A percentile compares a stretch with the other conserved stretches of the same genome.
Evolutionary conservation across 2,797 vertebrate genomes (phyloP).

Genomic region (Zonotrichia albicollis): DNA sequence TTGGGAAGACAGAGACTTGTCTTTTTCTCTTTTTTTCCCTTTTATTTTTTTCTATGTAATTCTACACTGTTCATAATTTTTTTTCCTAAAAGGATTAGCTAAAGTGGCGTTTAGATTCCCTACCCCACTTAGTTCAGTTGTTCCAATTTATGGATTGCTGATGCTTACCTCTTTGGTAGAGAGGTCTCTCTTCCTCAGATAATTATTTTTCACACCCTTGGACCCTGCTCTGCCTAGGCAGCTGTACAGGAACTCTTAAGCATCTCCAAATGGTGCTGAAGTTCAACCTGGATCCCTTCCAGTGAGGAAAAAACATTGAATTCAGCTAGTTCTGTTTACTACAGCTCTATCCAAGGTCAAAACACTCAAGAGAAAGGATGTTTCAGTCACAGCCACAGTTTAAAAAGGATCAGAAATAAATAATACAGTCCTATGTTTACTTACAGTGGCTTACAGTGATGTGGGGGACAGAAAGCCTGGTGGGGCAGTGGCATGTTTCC

Average conservation of each 20-base stretch:
- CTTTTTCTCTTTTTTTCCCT: rapidly evolving
- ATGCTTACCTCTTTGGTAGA: neutral
- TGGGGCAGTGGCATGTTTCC: neutral
- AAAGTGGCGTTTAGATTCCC: neutral
- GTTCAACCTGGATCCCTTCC: neutral
- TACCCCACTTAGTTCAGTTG: neutral
- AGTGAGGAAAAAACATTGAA: neutral
- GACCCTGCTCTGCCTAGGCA: neutral
- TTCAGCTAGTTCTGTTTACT: neutral
- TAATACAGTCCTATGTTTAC: neutral
- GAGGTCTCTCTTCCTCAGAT: neutral
- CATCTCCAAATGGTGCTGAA: neutral
- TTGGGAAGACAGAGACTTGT: neutral
- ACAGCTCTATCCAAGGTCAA: slow-evolving; percentile 54
- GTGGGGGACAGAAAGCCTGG: neutral
- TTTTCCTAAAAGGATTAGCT: neutral
- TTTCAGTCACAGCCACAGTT: neutral
- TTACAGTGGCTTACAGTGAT: neutral
- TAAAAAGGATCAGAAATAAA: neutral
- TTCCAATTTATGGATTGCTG: neutral
- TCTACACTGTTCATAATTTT: neutral
- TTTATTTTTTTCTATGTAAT: neutral
- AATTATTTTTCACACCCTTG: neutral
- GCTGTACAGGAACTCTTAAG: neutral
- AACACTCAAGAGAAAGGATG: neutral